Evolutionary conservation across 1,140 invertebrate species (phyloP), one percentile per base, ranked within the genome.

Genomic region (Phymorhynchus buccinoides): DNA sequence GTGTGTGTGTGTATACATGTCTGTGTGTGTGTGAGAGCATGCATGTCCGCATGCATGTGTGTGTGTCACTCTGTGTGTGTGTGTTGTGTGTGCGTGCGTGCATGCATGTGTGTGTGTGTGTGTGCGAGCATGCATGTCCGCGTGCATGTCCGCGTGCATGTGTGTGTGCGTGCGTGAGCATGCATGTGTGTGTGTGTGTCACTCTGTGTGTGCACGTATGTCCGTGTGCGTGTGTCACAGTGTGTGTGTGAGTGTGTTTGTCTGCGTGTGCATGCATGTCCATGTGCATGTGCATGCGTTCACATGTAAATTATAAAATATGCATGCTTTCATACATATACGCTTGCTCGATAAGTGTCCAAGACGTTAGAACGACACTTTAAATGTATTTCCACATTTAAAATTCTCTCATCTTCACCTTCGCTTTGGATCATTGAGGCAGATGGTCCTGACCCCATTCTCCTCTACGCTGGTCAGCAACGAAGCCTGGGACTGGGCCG

Each of bases 381-480:
- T 79, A 30, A 42, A 30, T 1, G 22, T 66, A 30, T 1, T 73
- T 62, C 7, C 27, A 75, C 48, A 37, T 27, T 9, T 30, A 22
- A 39, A 12, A 81, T 9, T 22, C 6, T 16, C n/a, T n/a, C n/a
- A n/a, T n/a, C n/a, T 22, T 85, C 82, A 91, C 91, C 90, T 89
- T 84, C 89, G 89, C 37, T 89, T 90, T 18, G 90, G 87, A 77
- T 92, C 86, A 88, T 91, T 91, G 42, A 92, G 84, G 73, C 88
- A 89, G 56, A 92, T 89, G 7, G 86, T 92, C 71, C 91, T 85
- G 44, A 92, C 89, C 42, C 91, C 91, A 88, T 90, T 87, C 37
- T 86, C 84, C 52, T 91, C 86, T 30, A 83, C 84, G 27, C 86
- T 81, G 16, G 87, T 39, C 30, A 87, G 88, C 9, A 89, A 85